Evolutionary conservation across 2,888 invertebrate genomes (phyloP), one percentile per base, ranked within the genome.

Genomic region (Nomada ruficornis): DNA sequence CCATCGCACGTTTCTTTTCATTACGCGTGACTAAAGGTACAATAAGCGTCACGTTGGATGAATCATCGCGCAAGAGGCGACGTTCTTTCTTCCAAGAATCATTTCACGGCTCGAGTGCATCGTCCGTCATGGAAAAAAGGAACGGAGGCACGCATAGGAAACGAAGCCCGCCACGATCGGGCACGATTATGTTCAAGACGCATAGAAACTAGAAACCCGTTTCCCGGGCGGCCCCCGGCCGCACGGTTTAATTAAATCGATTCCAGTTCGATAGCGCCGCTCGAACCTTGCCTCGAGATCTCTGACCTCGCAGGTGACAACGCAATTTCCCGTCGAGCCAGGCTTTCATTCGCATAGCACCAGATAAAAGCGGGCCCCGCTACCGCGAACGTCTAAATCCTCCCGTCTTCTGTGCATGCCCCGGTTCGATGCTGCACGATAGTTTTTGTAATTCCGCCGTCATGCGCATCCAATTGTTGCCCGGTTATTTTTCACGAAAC

Each of bases 201-300:
- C 54, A 20, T 1, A 26, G 36, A 36, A 36, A 36, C 36, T 36
- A 36, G 59, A 54, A 79, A 70, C 54, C 29, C 70, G 70, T 79
- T 60, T 59, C 36, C 50, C 36, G 36, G 5, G 9, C 23, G 26
- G 11, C 36, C 42, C 72, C 18, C 26, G 36, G 54, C 47, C 59
- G 36, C 59, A 18, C 50, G 55, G 57, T 42, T 76, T 84, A 87
- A 85, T 87, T 76, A 82, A 77, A 82, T 85, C 77, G 29, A 69
- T 47, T 60, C 36, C 20, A 55, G 20, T 57, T 11, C 63, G 63
- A 76, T 57, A 59, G 65, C 65, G 13, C n/a, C 23, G 63, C 36
- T 18, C 47, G 69, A 57, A 55, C 52, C 23, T 52, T 23, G 59
- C 44, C 50, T 50, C 15, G 65, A 54, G 64, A 74, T 65, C 74